These are phyloP conservation scores for human DNA, from an alignment of 2,113 vertebrate genomes.

Conservation along the genomic window DNA sequence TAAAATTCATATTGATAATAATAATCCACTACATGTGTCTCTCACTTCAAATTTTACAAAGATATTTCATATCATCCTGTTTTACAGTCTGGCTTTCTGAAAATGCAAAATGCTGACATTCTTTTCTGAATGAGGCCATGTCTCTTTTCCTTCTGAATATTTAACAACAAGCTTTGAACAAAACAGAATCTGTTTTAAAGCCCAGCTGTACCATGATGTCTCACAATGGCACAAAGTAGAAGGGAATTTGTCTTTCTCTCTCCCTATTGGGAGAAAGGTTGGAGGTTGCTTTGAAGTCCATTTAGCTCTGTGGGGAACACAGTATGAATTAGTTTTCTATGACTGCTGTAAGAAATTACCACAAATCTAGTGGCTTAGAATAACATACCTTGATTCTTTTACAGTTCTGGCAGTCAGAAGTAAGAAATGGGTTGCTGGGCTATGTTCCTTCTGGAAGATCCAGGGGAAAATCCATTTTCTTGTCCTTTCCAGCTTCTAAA, in stretches of 20 bases:
- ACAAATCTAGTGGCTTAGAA: neutral
- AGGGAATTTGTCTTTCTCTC: neutral
- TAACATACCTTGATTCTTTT: neutral
- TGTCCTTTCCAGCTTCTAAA: neutral
- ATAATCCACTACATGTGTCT: conserved; percentile 64
- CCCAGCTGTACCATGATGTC: conserved; percentile 60
- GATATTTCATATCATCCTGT: conserved; percentile 61
- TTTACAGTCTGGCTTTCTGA: conserved; percentile 60
- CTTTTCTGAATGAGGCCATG: conserved; percentile 53
- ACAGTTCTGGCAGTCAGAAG: neutral
- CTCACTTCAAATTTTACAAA: conserved; percentile 66
- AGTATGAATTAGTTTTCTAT: neutral
- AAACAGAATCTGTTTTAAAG: conserved; percentile 61
- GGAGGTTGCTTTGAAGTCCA: neutral
- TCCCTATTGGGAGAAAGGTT: neutral
- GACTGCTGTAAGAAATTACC: neutral
- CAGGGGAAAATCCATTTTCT: neutral
- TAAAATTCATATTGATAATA: conserved; percentile 65
- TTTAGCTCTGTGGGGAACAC: neutral
- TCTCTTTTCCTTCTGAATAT: conserved; percentile 71
- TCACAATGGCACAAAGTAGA: neutral
- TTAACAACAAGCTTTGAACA: conserved; percentile 63
- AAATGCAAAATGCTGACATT: conserved; percentile 59
- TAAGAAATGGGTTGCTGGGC: neutral
- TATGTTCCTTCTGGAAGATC: neutral